Percentiles rank a stretch among this genome's conserved stretches.
Evolutionary conservation across 2,888 invertebrate species (phyloP).

Genomic region (Antheraea yamamai): DNA sequence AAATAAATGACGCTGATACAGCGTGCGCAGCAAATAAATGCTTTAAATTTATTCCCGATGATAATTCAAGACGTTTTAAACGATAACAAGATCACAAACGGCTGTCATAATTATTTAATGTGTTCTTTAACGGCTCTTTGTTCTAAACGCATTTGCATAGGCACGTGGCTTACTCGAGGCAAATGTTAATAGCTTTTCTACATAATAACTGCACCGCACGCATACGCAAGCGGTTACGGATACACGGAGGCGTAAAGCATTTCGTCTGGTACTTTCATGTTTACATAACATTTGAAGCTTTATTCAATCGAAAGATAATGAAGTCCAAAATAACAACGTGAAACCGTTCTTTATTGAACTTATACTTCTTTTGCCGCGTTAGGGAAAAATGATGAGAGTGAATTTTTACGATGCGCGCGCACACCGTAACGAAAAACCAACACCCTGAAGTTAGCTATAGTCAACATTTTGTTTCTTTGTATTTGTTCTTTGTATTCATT

Average conservation of each 20-base stretch:
- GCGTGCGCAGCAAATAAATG: slow-evolving; percentile 21
- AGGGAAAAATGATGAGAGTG: too few relatives aligned
- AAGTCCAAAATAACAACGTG: neutral
- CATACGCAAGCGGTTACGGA: slow-evolving; percentile 5
- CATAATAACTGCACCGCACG: slow-evolving; percentile 28
- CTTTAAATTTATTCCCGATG: slow-evolving; percentile 24
- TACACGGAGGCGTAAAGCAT: slow-evolving; percentile 3
- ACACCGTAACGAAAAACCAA: too few relatives aligned
- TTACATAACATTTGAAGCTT: slow-evolving; percentile 2
- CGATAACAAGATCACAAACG: slow-evolving; percentile 52
- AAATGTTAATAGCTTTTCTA: slow-evolving; percentile 49
- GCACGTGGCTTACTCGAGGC: slow-evolving; percentile 48
- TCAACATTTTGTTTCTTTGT: too few relatives aligned
- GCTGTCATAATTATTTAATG: slow-evolving; percentile 50
- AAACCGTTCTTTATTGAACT: neutral
- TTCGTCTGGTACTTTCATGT: slow-evolving; percentile 1
- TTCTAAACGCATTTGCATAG: slow-evolving; percentile 49
- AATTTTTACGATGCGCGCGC: too few relatives aligned
- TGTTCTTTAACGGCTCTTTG: slow-evolving; percentile 58
- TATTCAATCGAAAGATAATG: neutral
- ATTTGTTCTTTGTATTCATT: too few relatives aligned
- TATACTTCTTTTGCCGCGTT: too few relatives aligned
- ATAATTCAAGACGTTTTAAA: slow-evolving; percentile 41
- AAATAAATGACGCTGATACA: slow-evolving; percentile 15
- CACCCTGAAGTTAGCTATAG: too few relatives aligned